phyloP scores from a whole-genome alignment of 2,888 invertebrate species.

The Tetragonula carbonaria region DNA sequence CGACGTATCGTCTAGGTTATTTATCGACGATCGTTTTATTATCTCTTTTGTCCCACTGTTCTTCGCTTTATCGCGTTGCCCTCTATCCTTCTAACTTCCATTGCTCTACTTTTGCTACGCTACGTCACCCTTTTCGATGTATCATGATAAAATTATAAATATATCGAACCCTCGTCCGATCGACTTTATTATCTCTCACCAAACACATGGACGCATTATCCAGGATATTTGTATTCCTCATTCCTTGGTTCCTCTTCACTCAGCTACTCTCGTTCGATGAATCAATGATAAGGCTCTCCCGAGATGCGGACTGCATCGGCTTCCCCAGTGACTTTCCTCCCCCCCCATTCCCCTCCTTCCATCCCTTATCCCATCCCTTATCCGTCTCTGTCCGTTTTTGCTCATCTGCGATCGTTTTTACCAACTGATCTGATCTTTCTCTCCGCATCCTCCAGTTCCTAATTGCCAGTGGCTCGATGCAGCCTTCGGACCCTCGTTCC shows the following conservation, averaged over 20 bases:
- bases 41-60: too few species aligned
- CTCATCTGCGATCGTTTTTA: slow-evolving; percentile 39
- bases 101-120: neutral
- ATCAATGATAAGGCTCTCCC: slow-evolving; percentile 24
- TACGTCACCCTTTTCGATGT: neutral
- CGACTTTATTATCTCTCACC: too few species aligned
- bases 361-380: slow-evolving; percentile 34
- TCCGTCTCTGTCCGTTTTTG: slow-evolving; percentile 54
- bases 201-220: slow-evolving; percentile 1
- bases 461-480: slow-evolving; percentile 31
- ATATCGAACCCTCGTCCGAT: neutral
- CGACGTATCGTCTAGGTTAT: neutral
- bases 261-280: slow-evolving; percentile 6
- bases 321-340: slow-evolving; percentile 12
- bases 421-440: slow-evolving; percentile 27
- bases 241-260: neutral
- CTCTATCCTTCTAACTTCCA: too few species aligned
- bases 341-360: neutral
- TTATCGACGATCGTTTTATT: too few species aligned
- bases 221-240: slow-evolving; percentile 9
- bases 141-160: neutral
- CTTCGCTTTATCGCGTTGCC: neutral
- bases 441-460: slow-evolving; percentile 10
- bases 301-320: slow-evolving; percentile 30
- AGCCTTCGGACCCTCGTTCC: neutral